phyloP scores from a whole-genome alignment of 1,140 invertebrate genomes.

The Trichomalopsis sarcophagae region DNA sequence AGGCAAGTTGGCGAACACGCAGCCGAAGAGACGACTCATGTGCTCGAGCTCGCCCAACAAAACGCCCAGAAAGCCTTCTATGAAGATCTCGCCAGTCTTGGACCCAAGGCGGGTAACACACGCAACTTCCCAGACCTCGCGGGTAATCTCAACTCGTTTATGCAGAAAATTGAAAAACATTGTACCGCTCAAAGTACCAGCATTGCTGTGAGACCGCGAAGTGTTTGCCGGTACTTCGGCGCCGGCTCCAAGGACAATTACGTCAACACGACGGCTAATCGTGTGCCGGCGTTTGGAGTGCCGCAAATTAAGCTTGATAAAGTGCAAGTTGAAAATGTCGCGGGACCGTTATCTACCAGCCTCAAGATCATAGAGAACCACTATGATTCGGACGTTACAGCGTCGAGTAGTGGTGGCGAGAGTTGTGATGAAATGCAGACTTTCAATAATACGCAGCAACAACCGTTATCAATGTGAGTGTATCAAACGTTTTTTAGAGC shows the following conservation, averaged over 20 bases:
- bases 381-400: slow-evolving; percentile 94
- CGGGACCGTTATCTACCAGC: slow-evolving; percentile 82
- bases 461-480: slow-evolving; percentile 86
- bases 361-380: slow-evolving; percentile 82
- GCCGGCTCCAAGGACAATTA: slow-evolving; percentile 76
- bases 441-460: slow-evolving; percentile 86
- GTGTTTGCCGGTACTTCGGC: slow-evolving; percentile 77
- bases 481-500: not conserved
- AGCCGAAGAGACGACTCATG: slow-evolving; percentile 83
- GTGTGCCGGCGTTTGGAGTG: slow-evolving; percentile 70
- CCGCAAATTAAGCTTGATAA: slow-evolving; percentile 74
- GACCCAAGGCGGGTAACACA: slow-evolving; percentile 59
- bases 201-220: slow-evolving; percentile 64
- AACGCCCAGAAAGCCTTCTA: slow-evolving; percentile 71
- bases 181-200: slow-evolving; percentile 68
- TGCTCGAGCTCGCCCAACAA: slow-evolving; percentile 82
- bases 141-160: slow-evolving; percentile 64
- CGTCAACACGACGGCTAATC: slow-evolving; percentile 63
- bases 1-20: slow-evolving; percentile 83
- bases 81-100: slow-evolving; percentile 68
- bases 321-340: slow-evolving; percentile 79
- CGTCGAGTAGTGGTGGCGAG: slow-evolving; percentile 94
- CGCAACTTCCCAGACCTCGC: slow-evolving; percentile 66
- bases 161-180: slow-evolving; percentile 70
- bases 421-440: slow-evolving; percentile 92